phyloP scores from a whole-genome alignment of 1,140 invertebrate species.

The Drosophila chauvacae region DNA sequence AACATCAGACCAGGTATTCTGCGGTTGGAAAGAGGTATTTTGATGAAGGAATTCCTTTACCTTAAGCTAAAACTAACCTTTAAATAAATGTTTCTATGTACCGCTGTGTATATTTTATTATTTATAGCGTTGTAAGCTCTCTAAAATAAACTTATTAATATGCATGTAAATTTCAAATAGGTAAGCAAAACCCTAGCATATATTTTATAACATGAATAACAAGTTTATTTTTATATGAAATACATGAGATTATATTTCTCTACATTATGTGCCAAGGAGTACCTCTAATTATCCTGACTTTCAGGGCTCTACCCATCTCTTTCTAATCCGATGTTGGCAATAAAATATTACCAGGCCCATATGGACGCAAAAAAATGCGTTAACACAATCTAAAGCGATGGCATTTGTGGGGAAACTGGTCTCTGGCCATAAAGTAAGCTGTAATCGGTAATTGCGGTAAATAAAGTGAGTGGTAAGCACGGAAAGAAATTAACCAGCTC shows the following conservation, averaged over 20 bases:
- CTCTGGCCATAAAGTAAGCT: conserved; percentile 50
- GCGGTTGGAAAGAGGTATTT: background rate
- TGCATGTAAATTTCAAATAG: background rate
- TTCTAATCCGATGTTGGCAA: conserved; percentile 10
- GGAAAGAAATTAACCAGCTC: background rate
- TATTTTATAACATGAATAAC: background rate
- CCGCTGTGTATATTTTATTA: background rate
- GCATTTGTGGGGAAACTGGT: conserved; percentile 54
- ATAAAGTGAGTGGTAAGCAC: conserved; percentile 51
- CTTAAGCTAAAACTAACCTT: background rate
- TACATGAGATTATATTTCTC: background rate
- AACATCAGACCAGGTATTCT: conserved; percentile 19
- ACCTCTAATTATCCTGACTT: conserved; percentile 1
- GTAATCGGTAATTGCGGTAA: conserved; percentile 71
- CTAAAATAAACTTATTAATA: background rate
- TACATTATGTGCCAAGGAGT: background rate
- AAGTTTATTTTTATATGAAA: no score
- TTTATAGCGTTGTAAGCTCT: background rate
- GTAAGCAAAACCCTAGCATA: no score
- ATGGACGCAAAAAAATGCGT: conserved; percentile 50
- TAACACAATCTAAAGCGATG: conserved; percentile 59
- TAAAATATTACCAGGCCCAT: conserved; percentile 52
- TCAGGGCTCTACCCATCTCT: background rate
- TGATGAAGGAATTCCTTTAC: background rate
- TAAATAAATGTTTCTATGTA: background rate